Conservation (phyloP, 2,888 invertebrate genomes). For the Dicyrtomina minuta region DNA sequence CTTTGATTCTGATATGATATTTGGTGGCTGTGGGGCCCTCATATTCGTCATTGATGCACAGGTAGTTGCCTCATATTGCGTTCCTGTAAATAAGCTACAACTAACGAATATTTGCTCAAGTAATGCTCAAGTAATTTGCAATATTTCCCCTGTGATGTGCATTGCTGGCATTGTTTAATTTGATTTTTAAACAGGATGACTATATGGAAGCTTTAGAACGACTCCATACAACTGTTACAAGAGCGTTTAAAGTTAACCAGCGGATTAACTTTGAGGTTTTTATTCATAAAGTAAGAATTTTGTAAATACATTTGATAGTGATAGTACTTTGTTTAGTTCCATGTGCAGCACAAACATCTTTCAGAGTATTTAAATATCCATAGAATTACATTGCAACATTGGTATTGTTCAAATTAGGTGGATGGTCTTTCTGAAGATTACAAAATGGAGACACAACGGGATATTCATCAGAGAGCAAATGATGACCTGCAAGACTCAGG, state of each 20-base stretch:
- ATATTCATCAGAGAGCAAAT: conserved; percentile 94
- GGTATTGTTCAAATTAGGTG: conserved; percentile 67
- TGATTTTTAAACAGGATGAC: too few species aligned
- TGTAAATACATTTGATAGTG: too few species aligned
- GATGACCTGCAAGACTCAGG: conserved; percentile 91
- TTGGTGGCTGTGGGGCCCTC: conserved; percentile 94
- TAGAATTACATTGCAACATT: too few species aligned
- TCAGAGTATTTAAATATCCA: not conserved
- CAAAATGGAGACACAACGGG: conserved; percentile 98
- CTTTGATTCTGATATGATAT: conserved; percentile 94
- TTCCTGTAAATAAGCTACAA: too few species aligned
- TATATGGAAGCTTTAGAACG: conserved; percentile 93
- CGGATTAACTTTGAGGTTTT: conserved; percentile 90
- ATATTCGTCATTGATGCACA: conserved; percentile 99
- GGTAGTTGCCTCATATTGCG: too few species aligned
- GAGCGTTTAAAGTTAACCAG: conserved; percentile 93
- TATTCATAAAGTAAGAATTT: conserved; percentile 52
- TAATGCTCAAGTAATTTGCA: too few species aligned
- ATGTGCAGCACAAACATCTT: too few species aligned
- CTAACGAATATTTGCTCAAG: too few species aligned
- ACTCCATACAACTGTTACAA: conserved; percentile 87
- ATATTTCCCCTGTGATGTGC: too few species aligned
- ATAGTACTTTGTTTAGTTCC: too few species aligned
- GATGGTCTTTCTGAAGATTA: conserved; percentile 98
- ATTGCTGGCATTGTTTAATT: too few species aligned